Percentiles rank a stretch among this genome's conserved stretches.
Evolutionary conservation across 1,140 invertebrate species (phyloP).

Genomic region (Cydia splendana): DNA sequence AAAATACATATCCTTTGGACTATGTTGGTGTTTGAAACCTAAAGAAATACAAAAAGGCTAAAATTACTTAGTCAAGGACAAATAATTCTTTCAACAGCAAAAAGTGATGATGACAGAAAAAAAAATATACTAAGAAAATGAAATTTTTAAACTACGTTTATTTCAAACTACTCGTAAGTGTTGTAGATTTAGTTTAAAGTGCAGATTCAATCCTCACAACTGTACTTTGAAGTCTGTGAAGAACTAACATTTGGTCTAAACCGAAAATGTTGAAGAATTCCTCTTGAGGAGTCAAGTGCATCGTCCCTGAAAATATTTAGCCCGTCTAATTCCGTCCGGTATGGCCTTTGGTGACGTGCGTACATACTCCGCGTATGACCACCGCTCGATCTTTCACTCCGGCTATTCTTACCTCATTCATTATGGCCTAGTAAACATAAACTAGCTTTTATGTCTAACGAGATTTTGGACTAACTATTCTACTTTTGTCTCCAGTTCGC

Average conservation of each 20-base stretch:
- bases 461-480: background rate
- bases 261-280: slow-evolving; percentile 37
- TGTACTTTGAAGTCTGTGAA: background rate
- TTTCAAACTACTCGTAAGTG: too few relatives aligned
- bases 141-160: too few relatives aligned
- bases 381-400: slow-evolving; percentile 3
- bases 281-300: slow-evolving; percentile 54
- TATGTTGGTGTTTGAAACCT: too few relatives aligned
- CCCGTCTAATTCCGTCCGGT: slow-evolving; percentile 70
- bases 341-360: slow-evolving; percentile 71
- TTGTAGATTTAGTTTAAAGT: background rate
- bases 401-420: slow-evolving; percentile 25
- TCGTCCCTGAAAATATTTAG: slow-evolving; percentile 71
- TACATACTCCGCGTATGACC: slow-evolving; percentile 32
- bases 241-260: background rate
- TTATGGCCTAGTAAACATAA: background rate
- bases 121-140: too few relatives aligned
- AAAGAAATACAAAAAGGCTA: too few relatives aligned
- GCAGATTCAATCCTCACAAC: background rate
- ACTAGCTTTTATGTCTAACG: background rate
- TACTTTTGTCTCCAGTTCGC: too few relatives aligned
- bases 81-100: too few relatives aligned
- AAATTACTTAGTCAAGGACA: too few relatives aligned
- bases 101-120: too few relatives aligned
- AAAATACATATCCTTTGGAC: too few relatives aligned